These are phyloP conservation scores for Dendrolimus kikuchii DNA, from an alignment of 1,140 invertebrate species.

Conservation along the genomic window DNA sequence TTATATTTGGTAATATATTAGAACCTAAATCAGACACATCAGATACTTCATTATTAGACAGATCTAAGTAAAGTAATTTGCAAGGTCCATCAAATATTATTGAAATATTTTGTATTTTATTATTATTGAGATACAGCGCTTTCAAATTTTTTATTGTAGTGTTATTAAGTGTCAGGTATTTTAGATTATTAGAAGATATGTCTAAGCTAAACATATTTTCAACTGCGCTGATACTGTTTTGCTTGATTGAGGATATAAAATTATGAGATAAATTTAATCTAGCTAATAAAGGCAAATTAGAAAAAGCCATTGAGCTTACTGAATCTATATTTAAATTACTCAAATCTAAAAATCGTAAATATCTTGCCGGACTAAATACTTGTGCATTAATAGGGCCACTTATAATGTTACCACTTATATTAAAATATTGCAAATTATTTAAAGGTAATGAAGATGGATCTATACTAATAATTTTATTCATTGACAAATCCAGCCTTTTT, in stretches of 20 bases:
- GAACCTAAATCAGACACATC: conserved; percentile 19
- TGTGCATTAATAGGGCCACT: conserved; percentile 28
- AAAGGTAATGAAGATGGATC: conserved; percentile 37
- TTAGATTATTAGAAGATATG: conserved; percentile 39
- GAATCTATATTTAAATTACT: conserved; percentile 37
- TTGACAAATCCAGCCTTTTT: conserved; percentile 41
- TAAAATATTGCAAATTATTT: conserved; percentile 42
- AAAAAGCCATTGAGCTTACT: conserved; percentile 38
- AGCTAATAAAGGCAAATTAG: conserved; percentile 34
- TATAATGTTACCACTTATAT: conserved; percentile 36
- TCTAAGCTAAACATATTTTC: conserved; percentile 49
- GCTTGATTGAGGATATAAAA: conserved; percentile 29
- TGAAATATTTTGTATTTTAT: conserved; percentile 31
- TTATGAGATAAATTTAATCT: conserved; percentile 51
- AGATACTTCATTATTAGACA: conserved; percentile 37
- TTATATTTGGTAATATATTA: conserved; percentile 24
- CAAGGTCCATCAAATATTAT: conserved; percentile 19
- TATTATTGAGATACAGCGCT: conserved; percentile 44
- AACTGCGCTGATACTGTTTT: conserved; percentile 36
- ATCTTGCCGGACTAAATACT: conserved; percentile 39
- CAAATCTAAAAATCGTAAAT: conserved; percentile 42
- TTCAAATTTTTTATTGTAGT: conserved; percentile 25
- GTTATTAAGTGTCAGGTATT: conserved; percentile 23
- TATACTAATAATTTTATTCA: conserved; percentile 35
- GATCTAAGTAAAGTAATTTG: conserved; percentile 34